These are phyloP conservation scores for Paramuricea clavata DNA, from an alignment of 92 coral and sea anemone genomes.

Conservation along the genomic window DNA sequence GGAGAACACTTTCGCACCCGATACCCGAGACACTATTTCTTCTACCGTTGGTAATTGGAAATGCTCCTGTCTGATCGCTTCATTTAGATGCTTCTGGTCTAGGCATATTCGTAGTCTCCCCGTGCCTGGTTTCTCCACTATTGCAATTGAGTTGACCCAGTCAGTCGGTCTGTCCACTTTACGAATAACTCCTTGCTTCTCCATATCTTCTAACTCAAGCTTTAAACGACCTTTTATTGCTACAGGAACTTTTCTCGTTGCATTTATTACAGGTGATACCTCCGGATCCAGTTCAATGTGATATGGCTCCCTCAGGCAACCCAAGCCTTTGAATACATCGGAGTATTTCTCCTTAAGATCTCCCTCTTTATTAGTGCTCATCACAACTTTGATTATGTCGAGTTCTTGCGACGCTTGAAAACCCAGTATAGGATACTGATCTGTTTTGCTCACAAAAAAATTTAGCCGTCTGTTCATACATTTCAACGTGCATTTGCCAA, in stretches of 20 bases:
- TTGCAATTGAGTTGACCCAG: too few relatives aligned
- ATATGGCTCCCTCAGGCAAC: too few relatives aligned
- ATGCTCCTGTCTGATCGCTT: neutral
- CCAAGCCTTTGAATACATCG: neutral
- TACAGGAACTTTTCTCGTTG: too few relatives aligned
- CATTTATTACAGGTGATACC: too few relatives aligned
- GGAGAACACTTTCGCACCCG: conserved; percentile 27
- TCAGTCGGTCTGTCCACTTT: too few relatives aligned
- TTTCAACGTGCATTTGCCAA: neutral
- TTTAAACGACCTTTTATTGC: conserved; percentile 3
- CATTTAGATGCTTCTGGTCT: neutral
- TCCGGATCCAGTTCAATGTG: too few relatives aligned
- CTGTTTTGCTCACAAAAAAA: neutral
- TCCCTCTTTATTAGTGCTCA: neutral
- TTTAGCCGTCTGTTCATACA: neutral
- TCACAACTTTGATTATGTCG: conserved; percentile 6
- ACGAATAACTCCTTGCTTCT: too few relatives aligned
- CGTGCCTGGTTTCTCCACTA: too few relatives aligned
- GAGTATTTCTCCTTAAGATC: neutral
- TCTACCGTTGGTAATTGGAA: neutral
- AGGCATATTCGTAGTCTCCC: neutral
- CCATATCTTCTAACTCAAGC: conserved; percentile 7
- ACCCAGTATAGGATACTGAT: neutral
- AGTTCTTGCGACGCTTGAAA: conserved; percentile 9
- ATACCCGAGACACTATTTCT: conserved; percentile 14